Base-by-base conservation (phyloP, 2,113 vertebrate species). In the Psittacus erithacus region DNA sequence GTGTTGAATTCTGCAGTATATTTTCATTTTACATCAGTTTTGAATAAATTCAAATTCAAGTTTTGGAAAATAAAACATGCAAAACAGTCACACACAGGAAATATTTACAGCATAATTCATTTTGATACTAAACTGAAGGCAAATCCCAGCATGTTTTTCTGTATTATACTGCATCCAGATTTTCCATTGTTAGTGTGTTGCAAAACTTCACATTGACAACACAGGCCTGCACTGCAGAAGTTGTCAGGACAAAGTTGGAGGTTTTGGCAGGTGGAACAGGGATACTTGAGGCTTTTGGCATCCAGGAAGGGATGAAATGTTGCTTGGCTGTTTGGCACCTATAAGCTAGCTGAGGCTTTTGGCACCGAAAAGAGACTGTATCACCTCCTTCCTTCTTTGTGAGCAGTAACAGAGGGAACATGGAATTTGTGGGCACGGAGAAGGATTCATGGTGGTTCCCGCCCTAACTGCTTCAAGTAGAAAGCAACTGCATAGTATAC, bases 211-310 rank as follows among this genome's bases (percentile, higher is more conserved):
- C 27, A 95, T 53, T 95, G 96, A 96, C 93, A 97, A 91, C 82
- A 65, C 65, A 87, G 90, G 88, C 80, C 69, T 73, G 90, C 93
- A 35, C 95, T 94, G 91, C 93, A 96, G 95, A 93, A 96, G 95
- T 88, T 96, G 95, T 96, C 90, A 96, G 90, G 95, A 93, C 96
- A 91, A 95, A 96, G 88, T 3, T 86, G 86, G 95, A 93, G 88
- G 88, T 95, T 96, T 96, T 96, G 95, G 96, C 95, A 94, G 93
- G 90, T 95, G 95, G 77, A 84, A n/a, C 65, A 79, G 69, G 82
- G 95, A 96, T 95, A 97, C 65, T 95, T 95, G 92, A 95, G 92
- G 96, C 76, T 97, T 96, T 88, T 97, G 96, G 96, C 95, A 96
- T 96, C 80, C 91, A 92, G 65, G 83, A 92, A 79, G 57, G 91